Percentiles rank a stretch among this genome's conserved stretches.
These are phyloP conservation scores for Ophthalmolycus amberensis DNA, from an alignment of 2,113 vertebrate genomes.

Conservation along the genomic window DNA sequence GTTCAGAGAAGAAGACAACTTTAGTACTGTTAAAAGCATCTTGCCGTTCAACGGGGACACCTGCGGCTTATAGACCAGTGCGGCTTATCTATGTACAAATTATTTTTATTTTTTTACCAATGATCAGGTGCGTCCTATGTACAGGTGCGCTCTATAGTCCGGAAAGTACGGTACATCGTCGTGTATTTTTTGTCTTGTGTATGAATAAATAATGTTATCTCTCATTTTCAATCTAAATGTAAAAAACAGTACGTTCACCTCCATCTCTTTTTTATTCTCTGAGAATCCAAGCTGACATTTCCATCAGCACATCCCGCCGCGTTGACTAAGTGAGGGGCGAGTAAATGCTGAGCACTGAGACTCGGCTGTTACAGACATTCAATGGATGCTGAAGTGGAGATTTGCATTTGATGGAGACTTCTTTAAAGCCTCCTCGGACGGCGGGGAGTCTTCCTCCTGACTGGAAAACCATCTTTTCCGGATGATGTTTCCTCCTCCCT, in stretches of 20 bases:
- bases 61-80: too few species aligned
- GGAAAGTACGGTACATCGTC: background rate
- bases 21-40: too few species aligned
- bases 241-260: background rate
- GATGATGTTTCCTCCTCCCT: too few species aligned
- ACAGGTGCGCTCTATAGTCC: too few species aligned
- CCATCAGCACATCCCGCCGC: background rate
- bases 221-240: constrained; percentile 6
- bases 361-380: background rate
- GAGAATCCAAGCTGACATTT: constrained; percentile 43
- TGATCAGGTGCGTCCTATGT: too few species aligned
- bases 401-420: constrained; percentile 15
- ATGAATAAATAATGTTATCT: background rate
- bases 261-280: background rate
- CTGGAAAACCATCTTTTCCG: background rate
- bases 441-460: background rate
- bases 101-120: too few species aligned
- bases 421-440: constrained; percentile 6
- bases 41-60: too few species aligned
- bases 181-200: background rate
- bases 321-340: background rate
- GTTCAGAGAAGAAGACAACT: too few species aligned
- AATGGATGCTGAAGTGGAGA: constrained; percentile 16
- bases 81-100: too few species aligned
- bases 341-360: constrained; percentile 4